These are phyloP conservation scores for Pristiophorus japonicus DNA, from an alignment of 2,113 vertebrate genomes.

Conservation along the genomic window DNA sequence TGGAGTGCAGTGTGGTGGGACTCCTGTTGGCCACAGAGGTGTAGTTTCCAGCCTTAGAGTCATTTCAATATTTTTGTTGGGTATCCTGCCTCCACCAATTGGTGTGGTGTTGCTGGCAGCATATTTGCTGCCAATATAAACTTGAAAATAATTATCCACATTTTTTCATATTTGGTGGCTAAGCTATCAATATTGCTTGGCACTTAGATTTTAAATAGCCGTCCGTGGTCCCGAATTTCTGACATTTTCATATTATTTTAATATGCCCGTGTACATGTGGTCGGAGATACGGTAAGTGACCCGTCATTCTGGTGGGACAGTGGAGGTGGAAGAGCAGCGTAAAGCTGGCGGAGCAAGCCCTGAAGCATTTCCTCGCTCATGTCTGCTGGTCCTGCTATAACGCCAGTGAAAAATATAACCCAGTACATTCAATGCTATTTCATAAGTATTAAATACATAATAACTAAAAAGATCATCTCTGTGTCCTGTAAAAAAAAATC, in stretches of 20 bases:
- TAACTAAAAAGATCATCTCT: too few species aligned
- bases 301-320: too few species aligned
- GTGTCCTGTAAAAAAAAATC: too few species aligned
- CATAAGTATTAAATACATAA: too few species aligned
- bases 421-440: too few species aligned
- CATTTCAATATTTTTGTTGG: not conserved
- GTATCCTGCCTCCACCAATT: not conserved
- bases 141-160: not conserved
- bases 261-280: not conserved
- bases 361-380: too few species aligned
- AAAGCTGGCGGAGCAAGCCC: not conserved
- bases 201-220: not conserved
- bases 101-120: not conserved
- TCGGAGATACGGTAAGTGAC: not conserved
- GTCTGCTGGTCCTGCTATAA: too few species aligned
- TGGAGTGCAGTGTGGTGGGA: not conserved
- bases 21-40: not conserved
- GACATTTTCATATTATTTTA: not conserved
- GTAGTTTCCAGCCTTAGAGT: not conserved
- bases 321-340: not conserved
- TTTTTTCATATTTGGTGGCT: not conserved
- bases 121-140: not conserved
- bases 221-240: not conserved
- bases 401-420: too few species aligned
- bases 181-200: not conserved